Evolutionary conservation across 1,140 invertebrate genomes (phyloP), one percentile per base, ranked within the genome.

Genomic region (Lutraria rhynchaena): DNA sequence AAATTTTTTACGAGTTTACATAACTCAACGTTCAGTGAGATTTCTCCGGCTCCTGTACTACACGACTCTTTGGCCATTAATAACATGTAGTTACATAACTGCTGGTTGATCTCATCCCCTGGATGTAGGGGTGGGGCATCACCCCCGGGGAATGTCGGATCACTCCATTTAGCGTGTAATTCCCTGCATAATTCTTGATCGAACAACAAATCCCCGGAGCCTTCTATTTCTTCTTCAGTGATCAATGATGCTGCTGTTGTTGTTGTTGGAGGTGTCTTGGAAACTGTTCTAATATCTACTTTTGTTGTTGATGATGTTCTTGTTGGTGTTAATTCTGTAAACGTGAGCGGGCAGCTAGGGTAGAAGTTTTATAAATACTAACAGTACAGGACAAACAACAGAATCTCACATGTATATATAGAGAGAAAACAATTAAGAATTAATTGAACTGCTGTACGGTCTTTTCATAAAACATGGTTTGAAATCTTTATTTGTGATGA

Each of bases 311-410:
- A 27, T 44, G 55, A 60, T 3, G 55, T 22, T 5, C 13, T 73
- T 44, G 35, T 2, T 58, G 33, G 7, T 44, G 55, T 29, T 37
- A 67, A 13, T 67, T 71, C 69, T 71, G 69, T 57, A 71, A 71
- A 71, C 53, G 69, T 55, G 69, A 71, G 69, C 69, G 69, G 69
- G 49, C 35, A 46, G 29, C 69, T 71, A 67, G 22, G 63, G 22
- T 31, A 67, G 41, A 55, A 71, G 69, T 53, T 55, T 57, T 41
- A 71, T 55, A 55, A 55, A 55, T 35, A 11, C 31, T 71, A 31
- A 71, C 69, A 71, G 24, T 57, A 67, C 63, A 67, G 31, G 37
- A 67, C 41, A 67, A 44, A 71, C 37, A 71, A 71, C 33, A 71
- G 69, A 71, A 57, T 71, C 49, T 31, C 49, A 71, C 53, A 55